Evolutionary conservation across 2,888 invertebrate genomes (phyloP), one percentile per base, ranked within the genome.

Genomic region (Geotrupes spiniger): DNA sequence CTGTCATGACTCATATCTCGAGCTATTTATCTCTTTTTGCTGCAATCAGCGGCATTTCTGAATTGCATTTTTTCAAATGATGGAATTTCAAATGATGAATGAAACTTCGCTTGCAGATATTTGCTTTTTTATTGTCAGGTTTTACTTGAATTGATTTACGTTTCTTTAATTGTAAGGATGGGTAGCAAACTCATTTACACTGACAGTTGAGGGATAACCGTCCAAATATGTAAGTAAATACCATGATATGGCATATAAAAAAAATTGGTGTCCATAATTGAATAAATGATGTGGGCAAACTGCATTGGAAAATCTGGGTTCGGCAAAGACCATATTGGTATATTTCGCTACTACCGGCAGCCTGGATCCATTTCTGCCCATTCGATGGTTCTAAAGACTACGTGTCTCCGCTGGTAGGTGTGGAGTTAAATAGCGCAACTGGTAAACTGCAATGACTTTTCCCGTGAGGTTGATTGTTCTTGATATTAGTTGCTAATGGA

Each of bases 351-450:
- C 67, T 63, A 70, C 33, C 78, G 78, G 21, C 68, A 69, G 40
- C 70, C 72, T 37, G 78, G 78, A 56, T 75, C 77, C 55, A 68
- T 28, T 85, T 73, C 71, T 85, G 81, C 65, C 85, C 85, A 0
- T 84, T 79, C 59, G 74, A 71, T 49, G 80, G 80, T 52, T 78
- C 81, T 1, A 70, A 73, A 0, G 75, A 80, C 4, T 85, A 84
- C 64, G 74, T 82, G 51, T 76, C 81, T 17, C 85, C 85, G 0
- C 59, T 85, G 27, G 78, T 85, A 2, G 84, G 83, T 4, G 75
- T 85, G 33, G 78, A 79, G 60, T 73, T 85, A 33, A 40, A 51
- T 14, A 46, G 58, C 46, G 48, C 58, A 31, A 37, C 49, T 36
- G 40, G 58, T 62, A 51, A 51, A 42, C 72, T 12, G 37, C 6